These are phyloP conservation scores for Drosophila sturtevanti DNA, from an alignment of 1,140 invertebrate species.

Conservation along the genomic window DNA sequence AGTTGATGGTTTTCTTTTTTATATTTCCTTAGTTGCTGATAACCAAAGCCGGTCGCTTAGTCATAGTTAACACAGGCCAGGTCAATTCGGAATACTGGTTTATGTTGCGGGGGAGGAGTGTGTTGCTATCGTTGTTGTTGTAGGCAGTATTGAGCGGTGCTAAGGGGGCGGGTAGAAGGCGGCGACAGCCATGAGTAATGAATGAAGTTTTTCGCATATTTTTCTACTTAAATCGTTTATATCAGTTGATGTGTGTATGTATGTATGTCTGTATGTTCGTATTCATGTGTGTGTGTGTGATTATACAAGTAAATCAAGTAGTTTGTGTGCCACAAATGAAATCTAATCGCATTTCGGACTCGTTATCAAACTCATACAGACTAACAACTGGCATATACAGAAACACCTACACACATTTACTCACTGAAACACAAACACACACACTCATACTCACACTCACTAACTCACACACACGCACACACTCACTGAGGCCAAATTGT, in stretches of 20 bases:
- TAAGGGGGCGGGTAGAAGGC: neutral
- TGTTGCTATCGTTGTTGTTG: neutral
- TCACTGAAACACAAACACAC: conserved; percentile 11
- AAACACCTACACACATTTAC: conserved; percentile 14
- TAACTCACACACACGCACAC: conserved; percentile 12
- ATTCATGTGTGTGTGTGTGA: conserved; percentile 20
- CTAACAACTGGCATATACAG: conserved; percentile 8
- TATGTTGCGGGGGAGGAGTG: conserved; percentile 20
- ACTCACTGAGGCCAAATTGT: conserved; percentile 35
- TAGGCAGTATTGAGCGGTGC: neutral
- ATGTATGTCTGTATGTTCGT: conserved; percentile 5
- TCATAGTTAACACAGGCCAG: conserved; percentile 35
- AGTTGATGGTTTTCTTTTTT: conserved; percentile 21
- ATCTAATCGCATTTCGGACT: conserved; percentile 69
- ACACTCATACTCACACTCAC: conserved; percentile 8
- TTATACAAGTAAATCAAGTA: conserved; percentile 9
- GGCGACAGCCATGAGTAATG: conserved; percentile 41
- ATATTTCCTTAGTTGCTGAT: conserved; percentile 37
- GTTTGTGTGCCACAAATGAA: conserved; percentile 59
- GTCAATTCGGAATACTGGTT: conserved; percentile 42
- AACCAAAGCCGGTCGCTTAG: conserved; percentile 48
- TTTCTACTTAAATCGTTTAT: conserved; percentile 12
- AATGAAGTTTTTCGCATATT: conserved; percentile 58
- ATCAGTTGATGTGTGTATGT: neutral
- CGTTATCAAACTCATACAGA: conserved; percentile 57